Evolutionary conservation across 2,113 vertebrate species (phyloP).

Genomic region (Anguilla japonica): DNA sequence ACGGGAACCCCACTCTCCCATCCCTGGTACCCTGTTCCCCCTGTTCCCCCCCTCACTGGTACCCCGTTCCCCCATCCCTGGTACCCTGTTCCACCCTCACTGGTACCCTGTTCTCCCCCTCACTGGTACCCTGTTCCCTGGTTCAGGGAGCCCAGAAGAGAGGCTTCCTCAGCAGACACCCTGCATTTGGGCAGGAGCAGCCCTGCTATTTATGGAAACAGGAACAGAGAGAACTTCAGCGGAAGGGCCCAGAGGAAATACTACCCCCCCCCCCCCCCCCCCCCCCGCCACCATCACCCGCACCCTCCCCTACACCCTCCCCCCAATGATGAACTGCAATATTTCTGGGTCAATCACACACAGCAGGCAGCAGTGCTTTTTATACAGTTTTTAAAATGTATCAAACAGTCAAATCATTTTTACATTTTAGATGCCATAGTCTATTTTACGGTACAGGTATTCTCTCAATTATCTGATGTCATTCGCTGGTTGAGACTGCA

Average conservation of each 20-base stretch:
- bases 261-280: background rate
- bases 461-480: background rate
- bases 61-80: too few relatives aligned
- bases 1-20: background rate
- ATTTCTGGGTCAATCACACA: slow-evolving; percentile 7
- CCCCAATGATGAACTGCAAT: background rate
- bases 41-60: too few relatives aligned
- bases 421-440: background rate
- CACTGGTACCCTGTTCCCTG: slow-evolving; percentile 4
- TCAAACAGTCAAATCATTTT: background rate
- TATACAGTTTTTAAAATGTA: background rate
- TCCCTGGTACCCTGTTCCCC: slow-evolving; percentile 17
- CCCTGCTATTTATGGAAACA: slow-evolving; percentile 39
- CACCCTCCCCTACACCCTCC: background rate
- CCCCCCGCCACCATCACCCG: too few relatives aligned
- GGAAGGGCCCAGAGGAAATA: slow-evolving; percentile 8
- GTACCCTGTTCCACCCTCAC: too few relatives aligned
- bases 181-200: slow-evolving; percentile 36
- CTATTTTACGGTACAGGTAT: background rate
- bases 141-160: slow-evolving; percentile 22
- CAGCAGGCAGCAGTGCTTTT: background rate
- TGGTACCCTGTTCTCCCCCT: too few relatives aligned
- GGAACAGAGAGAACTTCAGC: slow-evolving; percentile 10
- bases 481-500: background rate
- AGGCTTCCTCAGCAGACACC: slow-evolving; percentile 29